Base-by-base conservation (phyloP, 2,113 vertebrate genomes). In the Antechinus flavipes region DNA sequence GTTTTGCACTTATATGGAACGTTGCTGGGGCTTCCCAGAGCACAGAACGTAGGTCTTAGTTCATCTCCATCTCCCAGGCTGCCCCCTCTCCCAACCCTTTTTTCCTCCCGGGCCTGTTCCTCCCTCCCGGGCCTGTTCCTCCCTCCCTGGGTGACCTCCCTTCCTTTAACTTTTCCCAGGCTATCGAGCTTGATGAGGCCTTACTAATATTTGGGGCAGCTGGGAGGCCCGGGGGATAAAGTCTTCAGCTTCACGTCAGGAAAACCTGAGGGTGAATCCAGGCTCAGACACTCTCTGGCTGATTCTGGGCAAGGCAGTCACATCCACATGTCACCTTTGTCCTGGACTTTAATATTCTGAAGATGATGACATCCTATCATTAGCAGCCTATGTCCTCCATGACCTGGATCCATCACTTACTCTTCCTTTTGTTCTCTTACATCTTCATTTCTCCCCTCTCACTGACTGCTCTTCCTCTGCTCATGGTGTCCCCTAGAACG, bases 1-100 rank as follows among this genome's bases (percentile, higher is more conserved):
- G 19, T 93, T 97, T 95, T 95, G 91, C 95, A 96, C 92, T 89
- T 89, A 35, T 55, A 55, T 0, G 26, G 46, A 11, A 50, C n/a
- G 95, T 93, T 91, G 94, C 94, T 95, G 68, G 68, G n/a, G 68
- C 93, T 90, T 52, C 93, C 27, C 76, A 89, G 95, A 93, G 76
- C 53, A 94, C 93, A 84, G 19, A 23, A 8, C n/a, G 1, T n/a
- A 22, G n/a, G 68, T 7, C 22, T 84, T 23, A 42, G 68, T n/a
- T 84, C 68, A 84, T 84, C 68, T 22, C 35, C 68, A 42, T 42
- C n/a, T 42, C 68, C n/a, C 16, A 84, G 35, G 68, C 19, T 23
- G 68, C 35, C 68, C n/a, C 35, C 30, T 76, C 68, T 76, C 35
- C 68, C 68, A 22, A n/a, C 35, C 68, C 35, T 0, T n/a, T 30